These are phyloP conservation scores for Acropora yongei DNA, from an alignment of 64 coral and sea anemone species.

Conservation along the genomic window DNA sequence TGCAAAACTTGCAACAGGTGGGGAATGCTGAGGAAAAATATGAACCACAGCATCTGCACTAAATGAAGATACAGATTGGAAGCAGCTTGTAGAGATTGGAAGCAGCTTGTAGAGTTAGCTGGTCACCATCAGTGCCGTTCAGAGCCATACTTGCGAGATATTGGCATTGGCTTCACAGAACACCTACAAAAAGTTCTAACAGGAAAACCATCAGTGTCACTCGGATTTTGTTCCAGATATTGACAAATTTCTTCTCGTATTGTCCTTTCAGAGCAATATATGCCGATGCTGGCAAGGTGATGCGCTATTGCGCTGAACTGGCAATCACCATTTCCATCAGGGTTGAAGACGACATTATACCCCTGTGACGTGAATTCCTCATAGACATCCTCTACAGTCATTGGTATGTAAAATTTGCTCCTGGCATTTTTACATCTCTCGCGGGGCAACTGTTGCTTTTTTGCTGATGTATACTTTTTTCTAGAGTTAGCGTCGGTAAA, in stretches of 20 bases:
- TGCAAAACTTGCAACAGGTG: slow-evolving; percentile 29
- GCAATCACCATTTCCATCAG: slow-evolving; percentile 25
- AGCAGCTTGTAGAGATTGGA: slow-evolving; percentile 4
- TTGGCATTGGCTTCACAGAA: background rate
- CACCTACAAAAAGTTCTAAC: slow-evolving; percentile 33
- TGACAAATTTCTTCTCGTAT: slow-evolving; percentile 21
- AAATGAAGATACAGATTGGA: slow-evolving; percentile 15
- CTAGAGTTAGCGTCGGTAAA: no score
- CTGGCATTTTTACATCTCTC: slow-evolving; percentile 24
- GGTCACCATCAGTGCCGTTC: slow-evolving; percentile 44
- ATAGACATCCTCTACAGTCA: slow-evolving; percentile 54
- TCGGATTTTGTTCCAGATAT: slow-evolving; percentile 22
- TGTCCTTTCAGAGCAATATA: background rate
- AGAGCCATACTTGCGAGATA: background rate
- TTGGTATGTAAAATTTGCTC: slow-evolving; percentile 47
- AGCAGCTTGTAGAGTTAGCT: slow-evolving; percentile 39
- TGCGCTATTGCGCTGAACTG: background rate
- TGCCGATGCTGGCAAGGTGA: slow-evolving; percentile 16
- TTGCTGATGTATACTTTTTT: slow-evolving; percentile 36
- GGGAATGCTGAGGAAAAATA: slow-evolving; percentile 29
- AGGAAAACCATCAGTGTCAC: slow-evolving; percentile 10
- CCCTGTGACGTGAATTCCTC: slow-evolving; percentile 37
- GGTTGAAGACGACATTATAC: slow-evolving; percentile 17
- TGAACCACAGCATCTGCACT: slow-evolving; percentile 11
- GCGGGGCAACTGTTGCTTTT: slow-evolving; percentile 24